phyloP scores from a whole-genome alignment of 2,797 vertebrate species.

The Danio albolineatus region DNA sequence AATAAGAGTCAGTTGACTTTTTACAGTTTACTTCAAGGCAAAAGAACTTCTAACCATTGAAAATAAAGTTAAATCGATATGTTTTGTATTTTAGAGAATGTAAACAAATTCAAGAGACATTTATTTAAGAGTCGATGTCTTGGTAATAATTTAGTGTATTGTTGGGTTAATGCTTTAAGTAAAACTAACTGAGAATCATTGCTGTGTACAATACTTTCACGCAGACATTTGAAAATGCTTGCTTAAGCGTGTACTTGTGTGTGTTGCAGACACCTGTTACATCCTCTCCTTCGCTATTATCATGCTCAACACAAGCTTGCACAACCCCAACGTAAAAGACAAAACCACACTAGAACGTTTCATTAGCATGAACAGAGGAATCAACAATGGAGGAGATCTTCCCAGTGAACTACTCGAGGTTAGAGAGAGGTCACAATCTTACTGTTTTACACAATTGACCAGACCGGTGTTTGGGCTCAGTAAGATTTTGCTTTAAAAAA shows the following conservation, averaged over 20 bases:
- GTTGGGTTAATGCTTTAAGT: not conserved
- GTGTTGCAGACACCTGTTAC: slow-evolving; percentile 89
- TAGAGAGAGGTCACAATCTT: slow-evolving; percentile 33
- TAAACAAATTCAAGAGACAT: not conserved
- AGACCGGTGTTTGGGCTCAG: not conserved
- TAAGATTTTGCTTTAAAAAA: too few species aligned
- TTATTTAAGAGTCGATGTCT: not conserved
- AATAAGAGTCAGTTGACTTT: too few species aligned
- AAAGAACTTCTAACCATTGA: too few species aligned
- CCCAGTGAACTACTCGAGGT: slow-evolving; percentile 83
- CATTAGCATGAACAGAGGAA: slow-evolving; percentile 89
- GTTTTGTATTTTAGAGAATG: not conserved
- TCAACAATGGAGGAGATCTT: slow-evolving; percentile 87
- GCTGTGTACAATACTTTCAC: not conserved
- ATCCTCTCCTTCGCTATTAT: slow-evolving; percentile 93
- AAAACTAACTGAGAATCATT: not conserved
- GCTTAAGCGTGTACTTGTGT: not conserved
- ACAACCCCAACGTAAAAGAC: slow-evolving; percentile 94
- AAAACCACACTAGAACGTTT: slow-evolving; percentile 88
- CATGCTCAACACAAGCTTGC: slow-evolving; percentile 95
- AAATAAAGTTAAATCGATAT: too few species aligned
- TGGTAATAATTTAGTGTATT: not conserved
- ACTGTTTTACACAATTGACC: not conserved
- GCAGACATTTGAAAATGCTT: not conserved
- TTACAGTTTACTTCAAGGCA: too few species aligned